Evolutionary conservation across 2,888 invertebrate genomes (phyloP).

Genomic region (Dorcus parallelipipedus): DNA sequence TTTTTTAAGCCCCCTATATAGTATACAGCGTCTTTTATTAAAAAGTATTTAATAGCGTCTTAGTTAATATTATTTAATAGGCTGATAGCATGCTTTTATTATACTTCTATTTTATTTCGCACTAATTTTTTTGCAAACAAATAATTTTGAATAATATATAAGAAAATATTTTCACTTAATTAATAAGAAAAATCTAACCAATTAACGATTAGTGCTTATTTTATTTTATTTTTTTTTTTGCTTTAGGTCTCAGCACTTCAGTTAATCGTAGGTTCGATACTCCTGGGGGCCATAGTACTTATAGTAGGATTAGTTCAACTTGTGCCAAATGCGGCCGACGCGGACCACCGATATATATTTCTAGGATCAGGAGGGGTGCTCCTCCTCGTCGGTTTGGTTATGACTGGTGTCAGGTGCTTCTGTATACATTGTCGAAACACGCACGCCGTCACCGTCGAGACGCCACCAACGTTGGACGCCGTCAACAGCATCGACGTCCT

Average conservation of each 20-base stretch:
- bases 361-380: conserved; percentile 66
- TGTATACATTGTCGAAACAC: conserved; percentile 59
- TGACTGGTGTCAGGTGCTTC: conserved; percentile 64
- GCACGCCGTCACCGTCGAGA: conserved; percentile 47
- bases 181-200: background rate
- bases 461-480: conserved; percentile 46
- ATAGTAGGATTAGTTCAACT: conserved; percentile 74
- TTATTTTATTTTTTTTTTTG: conserved; percentile 17
- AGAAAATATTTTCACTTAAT: background rate
- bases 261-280: conserved; percentile 69
- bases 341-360: conserved; percentile 68
- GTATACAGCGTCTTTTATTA: no score
- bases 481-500: conserved; percentile 56
- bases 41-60: no score
- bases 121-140: no score
- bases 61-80: no score
- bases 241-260: conserved; percentile 68
- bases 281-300: conserved; percentile 69
- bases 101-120: no score
- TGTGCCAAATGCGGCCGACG: conserved; percentile 73
- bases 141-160: background rate
- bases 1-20: no score
- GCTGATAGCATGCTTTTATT: no score
- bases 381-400: conserved; percentile 60
- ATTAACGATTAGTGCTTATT: background rate